Evolutionary conservation across 1,140 invertebrate species (phyloP), one percentile per base, ranked within the genome.

Genomic region (Drosophila yakuba): DNA sequence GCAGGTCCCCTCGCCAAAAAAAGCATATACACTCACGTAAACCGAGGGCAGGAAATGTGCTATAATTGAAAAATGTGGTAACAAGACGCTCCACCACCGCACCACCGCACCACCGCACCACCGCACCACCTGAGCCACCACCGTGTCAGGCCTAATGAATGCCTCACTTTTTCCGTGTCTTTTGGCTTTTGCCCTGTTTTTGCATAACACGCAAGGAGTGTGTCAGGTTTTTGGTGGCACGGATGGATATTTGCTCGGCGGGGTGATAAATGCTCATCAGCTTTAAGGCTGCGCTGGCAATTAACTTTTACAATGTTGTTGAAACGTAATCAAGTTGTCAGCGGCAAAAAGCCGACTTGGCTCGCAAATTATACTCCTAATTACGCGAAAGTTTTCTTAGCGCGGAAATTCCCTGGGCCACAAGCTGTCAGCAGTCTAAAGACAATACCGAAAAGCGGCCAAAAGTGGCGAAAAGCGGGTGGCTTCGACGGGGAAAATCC

Each of bases 1-100:
- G 1, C 20, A 20, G 20, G 20, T 36, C 15, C 66, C 52, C 38
- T 45, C 11, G 43, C 28, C 23, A 44, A 44, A 20, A 7, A 15
- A 10, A 47, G 25, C 25, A 38, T 4, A 23, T 2, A 1, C 20
- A 39, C 32, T 41, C 52, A 79, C 35, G 58, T 59, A 57, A 80
- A 54, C 52, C 52, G 51, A 57, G 58, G 63, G 72, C 64, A 74
- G 79, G 82, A 90, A 90, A 86, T 83, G 88, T 88, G 76, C 69
- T 84, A 89, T 91, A 91, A 91, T 91, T 91, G 89, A 82, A 85
- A 91, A 91, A 91, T 91, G 89, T 91, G 89, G 89, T 91, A 91
- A 91, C 89, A 91, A 91, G 78, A 77, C 81, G 73, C 83, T 88
- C 61, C 52, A 38, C 67, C 41, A 28, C 25, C 60, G 61, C 28